Conservation (phyloP, 2,888 invertebrate species). For the Lysandra bellargus region DNA sequence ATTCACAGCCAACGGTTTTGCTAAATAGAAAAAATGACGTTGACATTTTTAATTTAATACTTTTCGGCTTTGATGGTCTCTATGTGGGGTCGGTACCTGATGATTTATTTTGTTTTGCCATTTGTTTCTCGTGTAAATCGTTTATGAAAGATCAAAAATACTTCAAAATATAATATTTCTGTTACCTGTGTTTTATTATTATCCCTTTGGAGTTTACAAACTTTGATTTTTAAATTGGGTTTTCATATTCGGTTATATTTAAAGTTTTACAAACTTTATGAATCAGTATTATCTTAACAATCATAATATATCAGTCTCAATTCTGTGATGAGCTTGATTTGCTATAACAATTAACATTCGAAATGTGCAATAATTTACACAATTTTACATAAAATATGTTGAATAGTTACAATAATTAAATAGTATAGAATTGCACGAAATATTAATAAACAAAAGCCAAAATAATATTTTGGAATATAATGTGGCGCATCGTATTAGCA, state of each 20-base stretch:
- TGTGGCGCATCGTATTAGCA: not conserved
- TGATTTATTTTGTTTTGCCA: not conserved
- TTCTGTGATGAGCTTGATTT: too few species aligned
- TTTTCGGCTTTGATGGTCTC: not conserved
- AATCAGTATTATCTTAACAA: too few species aligned
- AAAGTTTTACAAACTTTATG: too few species aligned
- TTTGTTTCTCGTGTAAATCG: not conserved
- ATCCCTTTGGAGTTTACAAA: too few species aligned
- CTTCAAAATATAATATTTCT: not conserved
- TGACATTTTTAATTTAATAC: conserved; percentile 14
- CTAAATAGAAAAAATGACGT: conserved; percentile 25
- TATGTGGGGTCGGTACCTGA: not conserved
- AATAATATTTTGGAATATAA: conserved; percentile 13
- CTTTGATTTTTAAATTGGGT: too few species aligned
- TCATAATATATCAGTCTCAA: too few species aligned
- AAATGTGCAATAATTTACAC: not conserved
- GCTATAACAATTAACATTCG: not conserved
- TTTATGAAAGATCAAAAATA: not conserved
- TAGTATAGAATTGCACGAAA: not conserved
- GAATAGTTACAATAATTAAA: not conserved
- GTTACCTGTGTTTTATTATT: too few species aligned
- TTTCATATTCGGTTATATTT: too few species aligned
- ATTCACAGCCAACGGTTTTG: conserved; percentile 28
- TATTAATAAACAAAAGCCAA: not conserved
- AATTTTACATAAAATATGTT: not conserved